Evolutionary conservation across 2,888 invertebrate species (phyloP).

Genomic region (Fragum whitleyi): DNA sequence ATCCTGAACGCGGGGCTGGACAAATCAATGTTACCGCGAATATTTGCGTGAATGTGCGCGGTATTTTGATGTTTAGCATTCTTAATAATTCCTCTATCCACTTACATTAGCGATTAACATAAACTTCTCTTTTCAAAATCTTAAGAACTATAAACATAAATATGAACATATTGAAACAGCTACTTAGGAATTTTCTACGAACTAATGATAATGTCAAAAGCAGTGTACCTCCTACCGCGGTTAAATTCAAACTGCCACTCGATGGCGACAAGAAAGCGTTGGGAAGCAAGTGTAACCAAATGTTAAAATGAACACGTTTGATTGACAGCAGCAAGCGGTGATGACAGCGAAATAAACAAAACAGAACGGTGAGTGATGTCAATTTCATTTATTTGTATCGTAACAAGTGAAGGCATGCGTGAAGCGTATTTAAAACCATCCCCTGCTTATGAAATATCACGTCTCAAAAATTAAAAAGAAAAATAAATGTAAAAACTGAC

Average conservation of each 20-base stretch:
- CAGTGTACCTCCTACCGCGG: constrained; percentile 2
- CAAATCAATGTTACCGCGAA: too few species aligned
- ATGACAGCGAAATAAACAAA: constrained; percentile 40
- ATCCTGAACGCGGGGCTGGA: too few species aligned
- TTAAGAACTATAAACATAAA: not conserved
- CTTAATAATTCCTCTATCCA: too few species aligned
- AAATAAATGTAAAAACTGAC: not conserved
- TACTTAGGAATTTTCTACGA: not conserved
- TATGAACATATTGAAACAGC: not conserved
- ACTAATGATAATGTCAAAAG: constrained; percentile 15
- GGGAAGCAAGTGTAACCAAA: constrained; percentile 45
- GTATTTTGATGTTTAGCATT: too few species aligned
- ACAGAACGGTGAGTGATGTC: constrained; percentile 43
- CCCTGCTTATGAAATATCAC: not conserved
- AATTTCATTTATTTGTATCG: constrained; percentile 47
- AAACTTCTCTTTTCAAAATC: not conserved
- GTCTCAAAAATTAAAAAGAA: not conserved
- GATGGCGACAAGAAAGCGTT: constrained; percentile 27
- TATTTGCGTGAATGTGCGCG: too few species aligned
- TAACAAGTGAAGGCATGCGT: constrained; percentile 48
- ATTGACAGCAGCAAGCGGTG: constrained; percentile 49
- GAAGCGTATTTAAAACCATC: constrained; percentile 19
- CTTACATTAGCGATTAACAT: not conserved
- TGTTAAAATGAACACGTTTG: constrained; percentile 46
- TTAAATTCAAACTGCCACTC: constrained; percentile 6